These are phyloP conservation scores for Tangara arthus DNA, from an alignment of 2,797 vertebrate genomes.

Conservation along the genomic window DNA sequence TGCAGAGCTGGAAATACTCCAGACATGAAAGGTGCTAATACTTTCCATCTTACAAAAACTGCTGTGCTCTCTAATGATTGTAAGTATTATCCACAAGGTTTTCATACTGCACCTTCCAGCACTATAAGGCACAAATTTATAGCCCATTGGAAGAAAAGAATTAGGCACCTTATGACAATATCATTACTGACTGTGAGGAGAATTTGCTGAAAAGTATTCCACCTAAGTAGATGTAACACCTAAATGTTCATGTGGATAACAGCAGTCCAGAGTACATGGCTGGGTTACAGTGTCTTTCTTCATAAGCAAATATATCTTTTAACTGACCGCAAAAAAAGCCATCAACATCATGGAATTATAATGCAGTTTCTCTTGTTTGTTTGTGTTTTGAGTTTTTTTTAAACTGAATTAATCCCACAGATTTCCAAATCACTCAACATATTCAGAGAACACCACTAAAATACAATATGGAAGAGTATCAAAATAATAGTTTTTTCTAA, in stretches of 20 bases:
- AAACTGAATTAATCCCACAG: not conserved
- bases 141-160: not conserved
- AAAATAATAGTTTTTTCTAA: not conserved
- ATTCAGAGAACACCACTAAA: not conserved
- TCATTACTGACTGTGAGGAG: not conserved
- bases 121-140: not conserved
- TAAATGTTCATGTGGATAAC: not conserved
- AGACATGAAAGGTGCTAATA: slow-evolving; percentile 23
- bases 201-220: not conserved
- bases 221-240: not conserved
- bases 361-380: not conserved
- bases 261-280: not conserved
- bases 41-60: not conserved
- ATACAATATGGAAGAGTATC: not conserved
- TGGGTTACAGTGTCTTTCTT: not conserved
- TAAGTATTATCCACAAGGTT: not conserved
- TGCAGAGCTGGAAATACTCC: slow-evolving; percentile 41
- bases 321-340: not conserved
- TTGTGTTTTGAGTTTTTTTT: not conserved
- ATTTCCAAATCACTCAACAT: not conserved
- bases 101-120: not conserved
- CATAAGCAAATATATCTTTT: not conserved
- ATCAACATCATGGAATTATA: not conserved
- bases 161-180: not conserved
- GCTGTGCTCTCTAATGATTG: not conserved